phyloP scores from a whole-genome alignment of 2,113 vertebrate species.

The Urocitellus parryii region DNA sequence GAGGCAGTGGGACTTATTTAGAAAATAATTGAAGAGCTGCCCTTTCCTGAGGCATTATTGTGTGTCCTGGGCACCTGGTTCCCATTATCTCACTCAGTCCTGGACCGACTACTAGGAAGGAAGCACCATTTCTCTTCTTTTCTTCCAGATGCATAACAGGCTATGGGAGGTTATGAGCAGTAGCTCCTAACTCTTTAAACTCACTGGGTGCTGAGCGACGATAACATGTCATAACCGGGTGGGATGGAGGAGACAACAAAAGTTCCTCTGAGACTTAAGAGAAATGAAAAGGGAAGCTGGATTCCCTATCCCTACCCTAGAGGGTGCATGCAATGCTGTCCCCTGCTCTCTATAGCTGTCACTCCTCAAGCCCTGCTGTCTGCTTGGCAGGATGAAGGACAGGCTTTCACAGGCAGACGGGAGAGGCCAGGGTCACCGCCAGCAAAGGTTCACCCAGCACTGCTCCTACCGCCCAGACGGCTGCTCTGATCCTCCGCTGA shows the following conservation, averaged over 20 bases:
- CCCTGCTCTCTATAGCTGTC: constrained; percentile 53
- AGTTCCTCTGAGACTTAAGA: constrained; percentile 32
- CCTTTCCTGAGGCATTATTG: background rate
- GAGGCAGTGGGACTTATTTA: background rate
- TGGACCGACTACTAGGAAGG: background rate
- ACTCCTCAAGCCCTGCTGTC: constrained; percentile 52
- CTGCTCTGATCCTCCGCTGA: constrained; percentile 84
- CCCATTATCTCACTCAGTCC: background rate
- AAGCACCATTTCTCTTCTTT: background rate
- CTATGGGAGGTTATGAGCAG: background rate
- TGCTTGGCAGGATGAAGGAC: constrained; percentile 71
- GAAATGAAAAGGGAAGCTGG: background rate
- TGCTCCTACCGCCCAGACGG: constrained; percentile 80
- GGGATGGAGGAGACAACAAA: background rate
- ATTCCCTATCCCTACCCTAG: background rate
- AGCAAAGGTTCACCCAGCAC: constrained; percentile 76
- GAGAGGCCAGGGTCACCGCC: constrained; percentile 64
- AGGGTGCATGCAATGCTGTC: background rate
- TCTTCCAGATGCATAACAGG: background rate
- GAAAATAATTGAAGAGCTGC: background rate
- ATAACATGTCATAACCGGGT: background rate
- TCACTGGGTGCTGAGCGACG: background rate
- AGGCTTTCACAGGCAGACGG: constrained; percentile 63
- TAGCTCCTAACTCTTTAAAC: background rate
- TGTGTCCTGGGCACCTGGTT: background rate